These are phyloP conservation scores for Lepidurus apus DNA, from an alignment of 1,140 invertebrate genomes.

Conservation along the genomic window DNA sequence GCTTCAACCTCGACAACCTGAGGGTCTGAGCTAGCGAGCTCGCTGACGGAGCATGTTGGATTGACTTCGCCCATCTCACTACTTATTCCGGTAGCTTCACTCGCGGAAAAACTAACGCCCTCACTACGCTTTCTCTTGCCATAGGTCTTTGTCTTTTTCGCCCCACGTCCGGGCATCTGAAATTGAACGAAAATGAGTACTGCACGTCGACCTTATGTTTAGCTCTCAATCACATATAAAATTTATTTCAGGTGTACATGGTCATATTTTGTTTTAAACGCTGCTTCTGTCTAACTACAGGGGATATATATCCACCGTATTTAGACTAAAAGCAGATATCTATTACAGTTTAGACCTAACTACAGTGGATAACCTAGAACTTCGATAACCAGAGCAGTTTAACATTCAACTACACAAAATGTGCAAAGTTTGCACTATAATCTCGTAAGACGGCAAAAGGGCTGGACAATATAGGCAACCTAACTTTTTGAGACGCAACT, in stretches of 20 bases:
- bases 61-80: not conserved
- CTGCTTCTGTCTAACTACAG: not conserved
- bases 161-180: not conserved
- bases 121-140: not conserved
- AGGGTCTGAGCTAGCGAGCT: not conserved
- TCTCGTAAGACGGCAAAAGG: too few species aligned
- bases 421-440: too few species aligned
- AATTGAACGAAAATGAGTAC: not conserved
- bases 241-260: not conserved
- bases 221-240: too few species aligned
- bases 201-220: not conserved
- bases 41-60: too few species aligned
- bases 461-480: too few species aligned
- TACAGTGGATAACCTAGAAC: too few species aligned
- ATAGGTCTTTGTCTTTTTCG: not conserved
- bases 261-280: not conserved
- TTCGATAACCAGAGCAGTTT: too few species aligned
- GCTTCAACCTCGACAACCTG: not conserved
- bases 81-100: not conserved
- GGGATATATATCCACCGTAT: too few species aligned
- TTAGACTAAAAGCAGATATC: too few species aligned
- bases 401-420: too few species aligned
- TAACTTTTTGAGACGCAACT: too few species aligned
- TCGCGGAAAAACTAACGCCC: not conserved
- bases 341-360: too few species aligned